Base-by-base conservation (phyloP, 2,888 invertebrate genomes). In the Thysanoteuthis rhombus region DNA sequence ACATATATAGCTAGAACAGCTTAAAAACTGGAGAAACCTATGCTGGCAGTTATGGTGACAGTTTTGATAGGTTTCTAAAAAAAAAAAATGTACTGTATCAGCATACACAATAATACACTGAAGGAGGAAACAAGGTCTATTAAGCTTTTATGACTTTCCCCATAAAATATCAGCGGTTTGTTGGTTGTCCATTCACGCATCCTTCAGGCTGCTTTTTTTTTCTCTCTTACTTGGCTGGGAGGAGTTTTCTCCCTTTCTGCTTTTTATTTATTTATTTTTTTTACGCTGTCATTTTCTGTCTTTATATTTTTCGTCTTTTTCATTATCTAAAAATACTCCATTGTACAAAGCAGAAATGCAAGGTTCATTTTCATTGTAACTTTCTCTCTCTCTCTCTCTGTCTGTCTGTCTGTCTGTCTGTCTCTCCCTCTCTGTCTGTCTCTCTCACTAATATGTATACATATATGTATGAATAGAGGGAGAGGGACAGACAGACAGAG, bases 51-150 rank as follows among this genome's bases (percentile, higher is more conserved):
- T n/a, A n/a, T n/a, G n/a, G n/a, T n/a, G n/a, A n/a, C n/a, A n/a
- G n/a, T n/a, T n/a, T n/a, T n/a, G n/a, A n/a, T n/a, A n/a, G n/a
- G n/a, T n/a, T n/a, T n/a, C n/a, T n/a, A n/a, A n/a, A n/a, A n/a
- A n/a, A n/a, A n/a, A n/a, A 52, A 52, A 52, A 52, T 52, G 25
- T 52, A 25, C 52, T 52, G 52, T 52, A 52, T 52, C 28, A 25
- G 25, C n/a, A 75, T 19, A 75, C n/a, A n/a, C 75, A 75, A 75
- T 75, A n/a, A 75, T 75, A 75, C 75, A 75, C n/a, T 75, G 75
- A n/a, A n/a, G n/a, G n/a, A 75, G 75, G 75, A 75, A 75, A 75
- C 75, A 75, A 75, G 75, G 75, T 75, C 75, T 75, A 75, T 75
- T 75, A 75, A 75, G n/a, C 75, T n/a, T 75, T 75, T 75, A 75